These are phyloP conservation scores for Hippocampus barbouri DNA, from an alignment of 2,113 vertebrate species.

Conservation along the genomic window DNA sequence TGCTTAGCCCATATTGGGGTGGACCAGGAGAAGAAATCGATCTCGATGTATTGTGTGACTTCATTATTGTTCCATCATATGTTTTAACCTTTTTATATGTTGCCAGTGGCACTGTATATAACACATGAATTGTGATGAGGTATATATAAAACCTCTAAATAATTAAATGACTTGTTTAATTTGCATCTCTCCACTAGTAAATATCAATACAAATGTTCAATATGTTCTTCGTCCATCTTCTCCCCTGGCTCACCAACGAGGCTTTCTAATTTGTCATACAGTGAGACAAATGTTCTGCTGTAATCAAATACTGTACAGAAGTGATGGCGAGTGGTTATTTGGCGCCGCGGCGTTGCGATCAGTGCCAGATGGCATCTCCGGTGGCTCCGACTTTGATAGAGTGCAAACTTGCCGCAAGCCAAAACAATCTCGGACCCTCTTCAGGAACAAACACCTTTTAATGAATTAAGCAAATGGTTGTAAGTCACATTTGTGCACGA, in stretches of 20 bases:
- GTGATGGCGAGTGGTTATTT: conserved; percentile 13
- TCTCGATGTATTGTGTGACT: too few relatives aligned
- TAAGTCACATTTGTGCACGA: not conserved
- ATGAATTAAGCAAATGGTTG: not conserved
- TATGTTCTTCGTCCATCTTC: not conserved
- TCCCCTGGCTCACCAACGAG: not conserved
- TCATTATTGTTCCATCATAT: not conserved
- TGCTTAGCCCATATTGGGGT: not conserved
- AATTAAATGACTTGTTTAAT: not conserved
- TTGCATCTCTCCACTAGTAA: not conserved
- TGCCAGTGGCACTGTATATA: not conserved
- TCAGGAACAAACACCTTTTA: conserved; percentile 4
- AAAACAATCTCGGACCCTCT: conserved; percentile 8
- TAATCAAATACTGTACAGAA: conserved; percentile 20
- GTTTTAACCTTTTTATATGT: not conserved
- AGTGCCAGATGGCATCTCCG: conserved; percentile 1
- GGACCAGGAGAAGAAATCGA: too few relatives aligned
- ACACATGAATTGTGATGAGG: not conserved
- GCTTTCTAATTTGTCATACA: conserved; percentile 1
- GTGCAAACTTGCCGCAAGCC: not conserved
- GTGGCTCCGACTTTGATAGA: not conserved
- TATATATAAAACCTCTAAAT: not conserved
- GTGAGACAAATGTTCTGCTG: conserved; percentile 7
- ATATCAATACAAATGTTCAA: not conserved
- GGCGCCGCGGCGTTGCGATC: not conserved